Base-by-base conservation (phyloP, 2,797 vertebrate species). In the Loris lydekkerianus region DNA sequence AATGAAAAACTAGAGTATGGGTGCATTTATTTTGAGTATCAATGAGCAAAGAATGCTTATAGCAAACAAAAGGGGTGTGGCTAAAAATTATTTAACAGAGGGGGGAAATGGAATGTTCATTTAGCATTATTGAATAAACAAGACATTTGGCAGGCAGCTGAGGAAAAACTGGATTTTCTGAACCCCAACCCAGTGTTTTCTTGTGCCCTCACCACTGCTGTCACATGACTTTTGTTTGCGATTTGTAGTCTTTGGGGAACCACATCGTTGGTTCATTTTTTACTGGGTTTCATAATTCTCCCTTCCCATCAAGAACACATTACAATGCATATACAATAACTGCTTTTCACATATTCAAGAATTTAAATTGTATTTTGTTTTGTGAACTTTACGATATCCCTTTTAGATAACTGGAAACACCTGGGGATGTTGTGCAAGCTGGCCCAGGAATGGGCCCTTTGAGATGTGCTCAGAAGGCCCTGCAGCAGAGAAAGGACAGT, bases 301-400 rank as follows among this genome's bases (percentile, higher is more conserved):
- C 49, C 61, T 95, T 89, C 87, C 80, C 95, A 78, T 89, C 69
- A 73, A n/a, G 90, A 82, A 40, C 43, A 40, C 81, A 86, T 80
- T 56, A 88, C 7, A 67, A 96, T 60, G 69, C 56, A 80, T 13
- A 76, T 43, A 92, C 9, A 80, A 83, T 86, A 61, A 94, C 65
- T 92, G 76, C 40, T 81, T 94, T 95, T 76, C 80, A 73, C 56
- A 92, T 58, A 77, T 73, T 83, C 86, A 94, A 86, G 85, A 97
- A 93, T 95, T 82, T 96, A 95, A 93, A 95, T 96, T 90, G 70
- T 46, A 84, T 92, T 97, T 78, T 93, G 70, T 86, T 96, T 95
- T 73, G 94, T 49, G 84, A 77, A 93, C 84, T 70, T 91, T 72
- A 46, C 18, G 40, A 95, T 23, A 40, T 31, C 25, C 73, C 43